Evolutionary conservation across 2,113 vertebrate genomes (phyloP).

Genomic region (Phoenicopterus ruber): DNA sequence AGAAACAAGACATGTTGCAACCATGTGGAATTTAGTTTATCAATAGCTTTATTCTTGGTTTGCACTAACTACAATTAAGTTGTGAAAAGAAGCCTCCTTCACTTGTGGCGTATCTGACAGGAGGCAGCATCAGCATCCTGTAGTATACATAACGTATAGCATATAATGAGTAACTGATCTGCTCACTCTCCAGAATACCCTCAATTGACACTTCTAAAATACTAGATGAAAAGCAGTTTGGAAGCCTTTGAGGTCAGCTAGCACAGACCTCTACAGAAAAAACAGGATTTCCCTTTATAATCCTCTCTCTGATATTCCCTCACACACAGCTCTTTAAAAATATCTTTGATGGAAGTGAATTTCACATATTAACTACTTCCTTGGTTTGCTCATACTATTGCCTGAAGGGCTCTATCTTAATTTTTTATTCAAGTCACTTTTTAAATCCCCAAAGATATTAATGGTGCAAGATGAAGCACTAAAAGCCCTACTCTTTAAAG

Average conservation of each 20-base stretch:
- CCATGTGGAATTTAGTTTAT: not conserved
- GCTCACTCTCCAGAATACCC: not conserved
- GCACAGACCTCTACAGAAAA: not conserved
- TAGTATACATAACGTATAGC: not conserved
- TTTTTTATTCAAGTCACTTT: conserved; percentile 17
- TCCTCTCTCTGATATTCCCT: not conserved
- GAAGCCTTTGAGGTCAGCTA: not conserved
- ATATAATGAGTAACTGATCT: not conserved
- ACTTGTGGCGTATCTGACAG: not conserved
- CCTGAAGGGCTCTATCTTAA: not conserved
- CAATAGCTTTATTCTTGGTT: not conserved
- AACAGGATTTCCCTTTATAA: not conserved
- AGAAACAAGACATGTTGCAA: not conserved
- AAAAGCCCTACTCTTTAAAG: not conserved
- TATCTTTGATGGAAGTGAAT: not conserved
- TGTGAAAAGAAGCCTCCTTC: not conserved
- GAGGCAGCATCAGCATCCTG: not conserved
- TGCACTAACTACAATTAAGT: not conserved
- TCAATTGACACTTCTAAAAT: not conserved
- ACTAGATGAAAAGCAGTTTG: not conserved
- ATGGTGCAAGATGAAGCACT: not conserved
- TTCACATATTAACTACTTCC: not conserved
- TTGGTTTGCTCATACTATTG: not conserved
- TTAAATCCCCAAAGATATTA: not conserved
- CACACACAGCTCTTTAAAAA: not conserved